Conservation (phyloP, 1,140 invertebrate genomes). For the Tenebrio molitor region DNA sequence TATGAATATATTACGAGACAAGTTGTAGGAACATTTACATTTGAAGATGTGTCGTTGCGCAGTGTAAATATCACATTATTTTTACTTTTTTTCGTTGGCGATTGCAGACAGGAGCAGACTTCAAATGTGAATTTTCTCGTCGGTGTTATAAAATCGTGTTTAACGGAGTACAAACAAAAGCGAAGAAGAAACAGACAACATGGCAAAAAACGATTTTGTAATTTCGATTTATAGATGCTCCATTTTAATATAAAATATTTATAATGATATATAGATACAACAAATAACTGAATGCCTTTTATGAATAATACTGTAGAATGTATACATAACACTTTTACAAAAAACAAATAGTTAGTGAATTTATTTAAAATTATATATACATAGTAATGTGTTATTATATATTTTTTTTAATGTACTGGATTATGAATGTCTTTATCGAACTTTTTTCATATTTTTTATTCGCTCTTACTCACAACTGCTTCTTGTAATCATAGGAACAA, state of each 20-base stretch:
- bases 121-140: conserved; percentile 51
- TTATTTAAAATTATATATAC: conserved; percentile 59
- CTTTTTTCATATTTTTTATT: conserved; percentile 49
- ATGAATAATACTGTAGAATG: conserved; percentile 65
- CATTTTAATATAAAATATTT: conserved; percentile 62
- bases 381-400: conserved; percentile 62
- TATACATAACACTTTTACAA: conserved; percentile 66
- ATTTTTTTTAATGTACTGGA: conserved; percentile 52
- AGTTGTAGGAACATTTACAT: conserved; percentile 47
- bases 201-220: conserved; percentile 57
- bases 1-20: conserved; percentile 25
- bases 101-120: conserved; percentile 42
- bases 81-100: conserved; percentile 50
- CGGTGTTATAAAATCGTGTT: conserved; percentile 58
- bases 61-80: conserved; percentile 45
- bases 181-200: conserved; percentile 9
- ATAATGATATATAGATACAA: conserved; percentile 63
- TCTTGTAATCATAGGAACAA: conserved; percentile 46
- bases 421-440: conserved; percentile 52
- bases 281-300: conserved; percentile 67
- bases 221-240: conserved; percentile 56
- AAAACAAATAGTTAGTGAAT: conserved; percentile 62
- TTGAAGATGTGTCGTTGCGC: conserved; percentile 48
- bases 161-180: conserved; percentile 56
- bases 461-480: conserved; percentile 49